phyloP scores from a whole-genome alignment of 2,888 invertebrate species.

The Drosophila recens region DNA sequence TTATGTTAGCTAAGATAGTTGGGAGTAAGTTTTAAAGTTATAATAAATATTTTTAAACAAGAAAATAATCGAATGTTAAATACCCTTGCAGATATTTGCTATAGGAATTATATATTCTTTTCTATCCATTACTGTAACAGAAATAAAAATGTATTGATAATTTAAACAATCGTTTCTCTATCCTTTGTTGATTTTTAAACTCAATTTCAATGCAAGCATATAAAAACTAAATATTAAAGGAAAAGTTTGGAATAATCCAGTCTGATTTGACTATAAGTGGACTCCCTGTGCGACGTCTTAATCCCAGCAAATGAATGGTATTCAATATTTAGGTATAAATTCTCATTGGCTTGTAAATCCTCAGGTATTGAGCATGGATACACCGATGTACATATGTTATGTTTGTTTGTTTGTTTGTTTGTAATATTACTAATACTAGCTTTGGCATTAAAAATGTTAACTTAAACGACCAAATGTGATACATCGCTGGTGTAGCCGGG shows the following conservation, averaged over 20 bases:
- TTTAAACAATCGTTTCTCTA: too few species aligned
- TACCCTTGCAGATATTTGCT: slow-evolving; percentile 1
- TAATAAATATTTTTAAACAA: neutral
- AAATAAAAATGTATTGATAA: too few species aligned
- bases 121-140: too few species aligned
- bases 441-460: slow-evolving; percentile 57
- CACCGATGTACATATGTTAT: slow-evolving; percentile 7
- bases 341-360: slow-evolving; percentile 37
- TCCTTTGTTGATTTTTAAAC: too few species aligned
- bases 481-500: slow-evolving; percentile 93
- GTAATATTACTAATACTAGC: slow-evolving; percentile 21
- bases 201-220: too few species aligned
- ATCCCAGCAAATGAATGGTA: slow-evolving; percentile 18
- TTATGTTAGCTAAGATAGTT: neutral
- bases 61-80: neutral
- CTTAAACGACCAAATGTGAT: slow-evolving; percentile 91
- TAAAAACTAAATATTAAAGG: too few species aligned
- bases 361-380: slow-evolving; percentile 51
- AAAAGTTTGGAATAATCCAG: neutral
- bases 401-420: neutral
- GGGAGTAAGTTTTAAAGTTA: neutral
- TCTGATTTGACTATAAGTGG: slow-evolving; percentile 15
- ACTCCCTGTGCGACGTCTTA: neutral
- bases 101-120: too few species aligned
- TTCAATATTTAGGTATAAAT: slow-evolving; percentile 23